Evolutionary conservation across 2,113 vertebrate species (phyloP), one percentile per base, ranked within the genome.

Genomic region (Serilophus lunatus): DNA sequence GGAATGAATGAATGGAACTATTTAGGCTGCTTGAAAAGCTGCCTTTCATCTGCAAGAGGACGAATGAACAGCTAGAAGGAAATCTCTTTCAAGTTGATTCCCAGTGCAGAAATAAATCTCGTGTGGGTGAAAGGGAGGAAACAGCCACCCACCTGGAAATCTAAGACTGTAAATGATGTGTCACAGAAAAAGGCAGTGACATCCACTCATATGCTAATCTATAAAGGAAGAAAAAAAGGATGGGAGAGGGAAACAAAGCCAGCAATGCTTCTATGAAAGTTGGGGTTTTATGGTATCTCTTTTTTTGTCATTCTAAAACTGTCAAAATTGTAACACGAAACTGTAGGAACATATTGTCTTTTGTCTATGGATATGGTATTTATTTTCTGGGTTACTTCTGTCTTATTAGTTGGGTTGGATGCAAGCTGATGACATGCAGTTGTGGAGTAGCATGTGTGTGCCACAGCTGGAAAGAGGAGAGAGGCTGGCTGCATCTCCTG

Each of bases 141-240:
- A 74, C 76, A 95, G 90, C 84, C 92, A 88, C 95, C 94, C 95
- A 95, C 92, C 83, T 96, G 91, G 65, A 78, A 92, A 86, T 84
- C 72, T 71, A 82, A 81, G 77, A 60, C 77, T 92, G 14, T 88
- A 90, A 93, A 78, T 72, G 88, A 94, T 77, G 64, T 68, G 47
- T 86, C 72, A 64, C 51, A 71, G 72, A 83, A 95, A 16, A 82
- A 78, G n/a, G 60, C 42, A 49, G 36, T 6, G 13, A 25, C 61
- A 78, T 94, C 68, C 44, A 49, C 47, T 91, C 15, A 36, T 28
- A 25, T 49, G 10, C 60, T 83, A 63, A 84, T 92, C 50, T 10
- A 31, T 40, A 71, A 18, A 29, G 18, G 18, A 0, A 3, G 23
- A 5, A 15, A 45, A 42, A 57, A 13, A 3, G 22, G 15, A 51